Conservation (phyloP, 2,888 invertebrate genomes). For the Steinernema hermaphroditum region DNA sequence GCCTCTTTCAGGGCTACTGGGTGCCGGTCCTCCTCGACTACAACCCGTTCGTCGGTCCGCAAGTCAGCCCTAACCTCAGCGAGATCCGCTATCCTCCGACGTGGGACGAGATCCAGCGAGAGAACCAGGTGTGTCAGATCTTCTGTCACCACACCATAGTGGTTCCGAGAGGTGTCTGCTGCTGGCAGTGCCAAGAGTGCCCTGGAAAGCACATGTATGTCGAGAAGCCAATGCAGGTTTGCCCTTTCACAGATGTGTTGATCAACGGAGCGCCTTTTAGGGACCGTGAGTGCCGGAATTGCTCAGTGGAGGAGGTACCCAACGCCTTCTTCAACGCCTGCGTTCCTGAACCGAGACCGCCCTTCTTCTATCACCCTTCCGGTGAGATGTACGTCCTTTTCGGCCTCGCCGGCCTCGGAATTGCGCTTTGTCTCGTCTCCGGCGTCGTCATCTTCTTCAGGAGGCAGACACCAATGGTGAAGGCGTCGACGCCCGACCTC, state of each 20-base stretch:
- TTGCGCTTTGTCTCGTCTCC: neutral
- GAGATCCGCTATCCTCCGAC: constrained; percentile 14
- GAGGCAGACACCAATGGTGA: constrained; percentile 35
- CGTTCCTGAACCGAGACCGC: constrained; percentile 30
- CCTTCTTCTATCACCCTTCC: constrained; percentile 32
- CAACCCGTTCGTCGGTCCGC: constrained; percentile 9
- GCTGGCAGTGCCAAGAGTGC: constrained; percentile 35
- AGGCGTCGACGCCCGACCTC: constrained; percentile 35
- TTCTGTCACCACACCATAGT: constrained; percentile 26
- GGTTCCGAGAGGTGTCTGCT: constrained; percentile 27
- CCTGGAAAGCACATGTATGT: constrained; percentile 17
- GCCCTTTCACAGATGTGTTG: constrained; percentile 22
- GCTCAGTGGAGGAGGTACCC: constrained; percentile 13
- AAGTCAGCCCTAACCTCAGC: neutral
- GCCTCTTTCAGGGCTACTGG: neutral
- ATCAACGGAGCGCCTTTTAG: neutral
- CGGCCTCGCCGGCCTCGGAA: constrained; percentile 13
- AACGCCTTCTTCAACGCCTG: constrained; percentile 32
- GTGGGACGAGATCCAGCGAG: constrained; percentile 7
- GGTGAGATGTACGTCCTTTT: constrained; percentile 36
- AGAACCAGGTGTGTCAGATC: constrained; percentile 33
- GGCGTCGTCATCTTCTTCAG: constrained; percentile 26
- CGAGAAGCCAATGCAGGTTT: constrained; percentile 32
- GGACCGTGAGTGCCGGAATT: constrained; percentile 19
- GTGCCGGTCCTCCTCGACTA: neutral